Base-by-base conservation (phyloP, 2,888 invertebrate genomes). In the Ectemnius cavifrons region DNA sequence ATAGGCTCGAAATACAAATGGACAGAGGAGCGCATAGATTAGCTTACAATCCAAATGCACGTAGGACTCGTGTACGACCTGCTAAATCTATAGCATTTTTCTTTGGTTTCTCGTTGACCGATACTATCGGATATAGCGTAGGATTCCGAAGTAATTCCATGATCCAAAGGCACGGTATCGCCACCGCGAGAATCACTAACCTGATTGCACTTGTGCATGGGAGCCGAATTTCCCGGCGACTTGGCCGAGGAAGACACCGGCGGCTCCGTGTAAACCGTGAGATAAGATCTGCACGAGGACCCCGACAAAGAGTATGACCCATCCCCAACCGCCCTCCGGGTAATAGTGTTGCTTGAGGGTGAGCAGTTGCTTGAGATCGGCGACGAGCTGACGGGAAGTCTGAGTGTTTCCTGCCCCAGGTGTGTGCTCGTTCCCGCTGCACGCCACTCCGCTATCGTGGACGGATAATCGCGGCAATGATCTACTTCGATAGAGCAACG, bases 241-340 rank as follows among this genome's bases (percentile, higher is more conserved):
- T 67, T 94, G 93, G 68, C 93, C 92, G 74, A 93, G 91, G 71
- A 95, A 89, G 57, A 94, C 92, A 11, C 94, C 94, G 45, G 93
- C 92, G n/a, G 94, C 94, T 56, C 94, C 93, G 81, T 96, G 95
- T 80, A 96, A 91, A 0, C 97, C 97, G 85, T 95, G 95, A 20
- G 95, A 94, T 47, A 97, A 91, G 46, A 96, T 92, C 89, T 97
- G 95, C 49, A 94, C 95, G 27, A 95, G 90, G 23, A 96, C 93
- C 18, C 95, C 95, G 28, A 94, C 95, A 18, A 93, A 92, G 1
- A 96, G 93, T 65, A 97, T 94, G 66, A 96, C 93, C 96, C 96
- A 97, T 5, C 97, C 97, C 96, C 96, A 97, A 0, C 96, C 96
- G 6, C 96, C 96, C 91, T 97, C 97, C 46, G 96, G 96, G 91